Percentiles rank a stretch among this genome's conserved stretches.
Evolutionary conservation across 2,797 vertebrate species (phyloP).

Genomic region (Pristis pectinata): DNA sequence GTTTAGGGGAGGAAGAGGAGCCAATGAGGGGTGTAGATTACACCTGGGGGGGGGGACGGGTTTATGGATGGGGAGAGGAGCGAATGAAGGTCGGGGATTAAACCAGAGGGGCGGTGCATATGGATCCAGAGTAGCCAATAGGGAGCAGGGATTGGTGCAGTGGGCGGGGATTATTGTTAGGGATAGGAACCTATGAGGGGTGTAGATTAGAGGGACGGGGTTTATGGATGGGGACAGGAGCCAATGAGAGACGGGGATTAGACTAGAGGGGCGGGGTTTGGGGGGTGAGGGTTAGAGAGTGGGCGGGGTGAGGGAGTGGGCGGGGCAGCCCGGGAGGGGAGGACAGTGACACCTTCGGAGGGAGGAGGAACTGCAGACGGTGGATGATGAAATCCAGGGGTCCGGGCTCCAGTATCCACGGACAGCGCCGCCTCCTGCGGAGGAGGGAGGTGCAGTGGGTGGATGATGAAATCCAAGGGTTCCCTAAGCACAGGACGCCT

Average conservation of each 20-base stretch:
- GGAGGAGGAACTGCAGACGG: not conserved
- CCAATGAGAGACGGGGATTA: too few relatives aligned
- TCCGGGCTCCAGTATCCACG: not conserved
- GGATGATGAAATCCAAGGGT: too few relatives aligned
- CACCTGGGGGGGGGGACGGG: conserved; percentile 43
- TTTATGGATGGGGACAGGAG: too few relatives aligned
- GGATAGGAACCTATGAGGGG: too few relatives aligned
- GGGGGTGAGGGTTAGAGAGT: not conserved
- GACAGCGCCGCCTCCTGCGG: conserved; percentile 24
- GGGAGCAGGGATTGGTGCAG: conserved; percentile 51
- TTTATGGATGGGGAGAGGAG: conserved; percentile 45
- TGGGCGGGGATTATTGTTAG: too few relatives aligned
- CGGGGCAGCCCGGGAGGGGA: conserved; percentile 41
- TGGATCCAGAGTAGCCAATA: too few relatives aligned
- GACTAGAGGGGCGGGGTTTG: not conserved
- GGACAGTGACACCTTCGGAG: not conserved
- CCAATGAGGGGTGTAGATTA: conserved; percentile 40
- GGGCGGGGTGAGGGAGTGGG: not conserved
- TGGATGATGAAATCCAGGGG: not conserved
- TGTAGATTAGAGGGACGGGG: too few relatives aligned
- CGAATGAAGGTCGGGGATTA: conserved; percentile 42
- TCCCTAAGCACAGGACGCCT: too few relatives aligned
- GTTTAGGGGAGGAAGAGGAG: conserved; percentile 52
- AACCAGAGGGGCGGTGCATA: too few relatives aligned
- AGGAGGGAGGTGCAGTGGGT: not conserved